These are phyloP conservation scores for Martes martes DNA, from an alignment of 2,113 vertebrate genomes.

Conservation along the genomic window DNA sequence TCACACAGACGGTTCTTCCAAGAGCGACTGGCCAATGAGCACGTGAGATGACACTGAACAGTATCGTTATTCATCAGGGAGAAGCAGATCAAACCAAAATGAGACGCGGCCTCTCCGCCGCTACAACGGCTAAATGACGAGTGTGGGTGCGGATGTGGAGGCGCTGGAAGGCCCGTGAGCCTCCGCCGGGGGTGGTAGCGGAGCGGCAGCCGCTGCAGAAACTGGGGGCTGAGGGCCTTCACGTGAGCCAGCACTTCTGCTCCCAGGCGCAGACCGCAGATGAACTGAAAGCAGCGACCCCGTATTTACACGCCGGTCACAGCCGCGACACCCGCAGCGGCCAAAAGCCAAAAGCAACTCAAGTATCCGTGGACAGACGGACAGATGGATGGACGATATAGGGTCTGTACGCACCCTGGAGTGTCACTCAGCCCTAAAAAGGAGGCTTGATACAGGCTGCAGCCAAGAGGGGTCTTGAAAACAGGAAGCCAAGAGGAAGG, in stretches of 20 bases:
- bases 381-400: not conserved
- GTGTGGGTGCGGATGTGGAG: not conserved
- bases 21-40: not conserved
- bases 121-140: not conserved
- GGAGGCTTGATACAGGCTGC: not conserved
- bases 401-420: not conserved
- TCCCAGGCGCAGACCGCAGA: not conserved
- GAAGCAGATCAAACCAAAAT: not conserved
- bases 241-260: not conserved
- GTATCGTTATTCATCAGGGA: not conserved
- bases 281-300: not conserved
- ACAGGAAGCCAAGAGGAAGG: not conserved
- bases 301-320: too few relatives aligned
- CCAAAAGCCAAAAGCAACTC: not conserved
- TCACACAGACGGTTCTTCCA: not conserved
- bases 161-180: not conserved
- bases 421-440: not conserved
- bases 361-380: not conserved
- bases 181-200: not conserved
- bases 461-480: not conserved
- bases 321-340: not conserved
- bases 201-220: not conserved
- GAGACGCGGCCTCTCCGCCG: not conserved
- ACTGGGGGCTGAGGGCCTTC: too few relatives aligned
- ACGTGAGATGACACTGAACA: not conserved